Conservation (phyloP, 2,113 vertebrate genomes). For the Shinisaurus crocodilurus region DNA sequence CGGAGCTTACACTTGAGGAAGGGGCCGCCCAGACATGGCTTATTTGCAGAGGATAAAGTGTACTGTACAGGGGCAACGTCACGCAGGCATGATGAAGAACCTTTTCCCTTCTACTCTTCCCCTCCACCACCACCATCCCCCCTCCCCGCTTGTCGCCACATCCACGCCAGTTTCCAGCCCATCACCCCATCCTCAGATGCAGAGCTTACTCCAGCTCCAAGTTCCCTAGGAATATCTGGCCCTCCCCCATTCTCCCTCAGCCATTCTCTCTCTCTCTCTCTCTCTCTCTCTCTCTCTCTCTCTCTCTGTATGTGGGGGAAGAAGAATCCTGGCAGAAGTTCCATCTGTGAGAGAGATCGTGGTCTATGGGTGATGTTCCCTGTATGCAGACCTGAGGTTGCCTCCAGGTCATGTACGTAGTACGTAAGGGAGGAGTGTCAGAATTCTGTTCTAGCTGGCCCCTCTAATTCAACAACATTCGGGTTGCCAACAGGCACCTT, state of each 20-base stretch:
- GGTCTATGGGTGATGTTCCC: not conserved
- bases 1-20: slow-evolving; percentile 40
- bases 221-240: not conserved
- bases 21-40: slow-evolving; percentile 26
- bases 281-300: no score
- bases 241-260: not conserved
- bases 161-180: slow-evolving; percentile 28
- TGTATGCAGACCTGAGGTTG: not conserved
- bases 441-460: not conserved
- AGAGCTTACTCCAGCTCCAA: slow-evolving; percentile 3
- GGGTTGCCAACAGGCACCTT: not conserved
- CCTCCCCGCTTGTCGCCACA: not conserved
- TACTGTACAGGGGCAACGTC: slow-evolving; percentile 59
- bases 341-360: no score
- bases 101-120: not conserved
- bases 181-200: slow-evolving; percentile 5
- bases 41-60: slow-evolving; percentile 75
- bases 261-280: no score
- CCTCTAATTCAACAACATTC: not conserved
- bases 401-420: not conserved
- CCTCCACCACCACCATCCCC: not conserved
- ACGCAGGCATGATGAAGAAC: slow-evolving; percentile 24
- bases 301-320: no score
- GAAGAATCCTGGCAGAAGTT: not conserved
- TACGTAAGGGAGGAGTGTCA: not conserved